Percentiles rank a stretch among this genome's conserved stretches.
Conservation (phyloP, 2,113 vertebrate genomes). For the Pterophyllum scalare region DNA sequence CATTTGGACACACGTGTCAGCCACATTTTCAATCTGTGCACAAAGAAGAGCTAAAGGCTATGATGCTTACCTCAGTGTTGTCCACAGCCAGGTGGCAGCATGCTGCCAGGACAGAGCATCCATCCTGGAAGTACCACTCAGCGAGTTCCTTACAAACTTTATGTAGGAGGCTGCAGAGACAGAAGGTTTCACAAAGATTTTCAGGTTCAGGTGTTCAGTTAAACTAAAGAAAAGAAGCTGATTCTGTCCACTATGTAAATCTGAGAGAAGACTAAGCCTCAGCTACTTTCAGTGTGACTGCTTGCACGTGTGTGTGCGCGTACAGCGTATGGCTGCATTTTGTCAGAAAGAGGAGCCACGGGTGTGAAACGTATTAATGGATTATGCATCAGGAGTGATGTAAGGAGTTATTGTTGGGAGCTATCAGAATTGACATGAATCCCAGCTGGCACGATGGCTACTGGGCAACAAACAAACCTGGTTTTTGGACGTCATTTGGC, state of each 20-base stretch:
- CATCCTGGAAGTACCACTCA: conserved; percentile 95
- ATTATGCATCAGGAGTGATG: too few relatives aligned
- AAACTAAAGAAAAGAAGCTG: not conserved
- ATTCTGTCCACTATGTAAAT: too few relatives aligned
- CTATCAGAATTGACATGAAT: not conserved
- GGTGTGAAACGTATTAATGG: too few relatives aligned
- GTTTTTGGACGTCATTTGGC: too few relatives aligned
- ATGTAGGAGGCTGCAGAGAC: conserved; percentile 84
- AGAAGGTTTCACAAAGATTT: not conserved
- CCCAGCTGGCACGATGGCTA: too few relatives aligned
- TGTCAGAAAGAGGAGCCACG: not conserved
- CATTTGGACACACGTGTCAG: not conserved
- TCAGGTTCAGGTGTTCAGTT: not conserved
- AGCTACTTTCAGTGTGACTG: too few relatives aligned
- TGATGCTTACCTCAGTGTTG: conserved; percentile 85
- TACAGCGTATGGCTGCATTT: too few relatives aligned
- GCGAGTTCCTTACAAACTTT: conserved; percentile 89
- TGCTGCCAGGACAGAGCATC: conserved; percentile 87
- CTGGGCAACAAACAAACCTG: too few relatives aligned
- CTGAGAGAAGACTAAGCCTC: too few relatives aligned
- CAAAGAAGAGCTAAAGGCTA: not conserved
- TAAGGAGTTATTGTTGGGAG: too few relatives aligned
- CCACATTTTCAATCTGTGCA: not conserved
- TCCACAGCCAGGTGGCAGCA: conserved; percentile 95
- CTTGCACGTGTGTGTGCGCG: not conserved